Conservation (phyloP, 2,797 vertebrate genomes). For the Rhynchotus rufescens region DNA sequence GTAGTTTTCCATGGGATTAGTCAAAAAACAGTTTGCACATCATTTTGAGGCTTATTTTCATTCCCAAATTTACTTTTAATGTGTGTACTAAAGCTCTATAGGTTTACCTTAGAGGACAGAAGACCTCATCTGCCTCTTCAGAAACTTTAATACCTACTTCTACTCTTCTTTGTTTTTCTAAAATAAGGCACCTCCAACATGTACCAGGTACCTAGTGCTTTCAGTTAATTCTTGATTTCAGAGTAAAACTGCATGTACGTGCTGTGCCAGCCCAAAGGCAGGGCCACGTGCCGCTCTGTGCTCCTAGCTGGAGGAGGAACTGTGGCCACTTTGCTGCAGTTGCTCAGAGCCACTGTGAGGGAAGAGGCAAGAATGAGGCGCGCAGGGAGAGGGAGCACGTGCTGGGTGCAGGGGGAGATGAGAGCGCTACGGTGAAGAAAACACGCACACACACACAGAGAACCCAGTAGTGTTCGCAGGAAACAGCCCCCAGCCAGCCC, state of each 20-base stretch:
- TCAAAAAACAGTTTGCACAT: background rate
- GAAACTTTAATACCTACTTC: background rate
- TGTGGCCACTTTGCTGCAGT: slow-evolving; percentile 7
- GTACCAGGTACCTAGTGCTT: background rate
- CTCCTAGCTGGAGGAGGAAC: background rate
- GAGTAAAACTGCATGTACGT: background rate
- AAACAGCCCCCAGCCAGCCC: background rate
- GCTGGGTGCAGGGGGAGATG: background rate
- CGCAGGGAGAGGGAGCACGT: background rate
- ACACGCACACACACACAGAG: background rate
- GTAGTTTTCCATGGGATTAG: background rate
- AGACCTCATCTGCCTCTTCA: background rate
- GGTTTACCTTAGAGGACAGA: background rate
- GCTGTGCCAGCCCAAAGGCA: background rate
- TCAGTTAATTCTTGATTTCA: background rate
- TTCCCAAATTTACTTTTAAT: background rate
- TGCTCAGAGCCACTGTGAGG: slow-evolving; percentile 13
- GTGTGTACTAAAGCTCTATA: background rate
- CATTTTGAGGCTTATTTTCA: background rate
- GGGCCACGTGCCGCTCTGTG: background rate
- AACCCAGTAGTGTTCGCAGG: background rate
- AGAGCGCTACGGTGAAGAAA: background rate
- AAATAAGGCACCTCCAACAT: background rate
- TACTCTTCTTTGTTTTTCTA: background rate
- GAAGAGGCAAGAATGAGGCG: slow-evolving; percentile 53